These are phyloP conservation scores for Didymodactylos carnosus DNA, from an alignment of 2,888 invertebrate species.

Conservation along the genomic window DNA sequence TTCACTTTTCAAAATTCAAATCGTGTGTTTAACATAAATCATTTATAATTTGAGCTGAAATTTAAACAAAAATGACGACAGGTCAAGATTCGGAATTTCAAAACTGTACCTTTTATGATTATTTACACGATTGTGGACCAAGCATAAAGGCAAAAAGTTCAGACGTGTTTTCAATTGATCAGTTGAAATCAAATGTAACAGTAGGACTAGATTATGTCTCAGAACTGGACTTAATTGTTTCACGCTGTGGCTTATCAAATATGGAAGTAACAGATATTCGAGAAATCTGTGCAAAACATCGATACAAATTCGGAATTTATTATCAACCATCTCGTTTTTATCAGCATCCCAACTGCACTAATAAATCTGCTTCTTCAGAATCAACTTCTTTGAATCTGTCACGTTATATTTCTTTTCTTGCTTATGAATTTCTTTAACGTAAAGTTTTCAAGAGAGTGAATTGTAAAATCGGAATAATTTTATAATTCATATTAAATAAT, in stretches of 20 bases:
- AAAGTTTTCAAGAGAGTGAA: too few relatives aligned
- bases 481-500: too few relatives aligned
- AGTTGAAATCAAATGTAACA: not conserved
- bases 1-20: not conserved
- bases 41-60: not conserved
- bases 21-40: not conserved
- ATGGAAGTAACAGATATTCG: not conserved
- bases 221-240: not conserved
- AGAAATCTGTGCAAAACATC: not conserved
- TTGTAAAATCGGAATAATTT: too few relatives aligned
- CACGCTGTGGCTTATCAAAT: not conserved
- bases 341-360: not conserved
- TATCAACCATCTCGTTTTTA: not conserved
- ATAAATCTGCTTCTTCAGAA: not conserved
- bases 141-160: not conserved
- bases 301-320: not conserved
- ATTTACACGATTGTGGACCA: not conserved
- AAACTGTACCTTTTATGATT: not conserved
- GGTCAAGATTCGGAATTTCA: not conserved
- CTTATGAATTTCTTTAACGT: too few relatives aligned
- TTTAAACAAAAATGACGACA: not conserved
- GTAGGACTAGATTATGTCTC: not conserved
- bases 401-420: not conserved
- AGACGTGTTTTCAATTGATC: not conserved
- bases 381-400: not conserved